A percentile compares a stretch with the other conserved stretches of the same genome.
Evolutionary conservation across 2,113 vertebrate genomes (phyloP).

Genomic region (Noturus placidus): DNA sequence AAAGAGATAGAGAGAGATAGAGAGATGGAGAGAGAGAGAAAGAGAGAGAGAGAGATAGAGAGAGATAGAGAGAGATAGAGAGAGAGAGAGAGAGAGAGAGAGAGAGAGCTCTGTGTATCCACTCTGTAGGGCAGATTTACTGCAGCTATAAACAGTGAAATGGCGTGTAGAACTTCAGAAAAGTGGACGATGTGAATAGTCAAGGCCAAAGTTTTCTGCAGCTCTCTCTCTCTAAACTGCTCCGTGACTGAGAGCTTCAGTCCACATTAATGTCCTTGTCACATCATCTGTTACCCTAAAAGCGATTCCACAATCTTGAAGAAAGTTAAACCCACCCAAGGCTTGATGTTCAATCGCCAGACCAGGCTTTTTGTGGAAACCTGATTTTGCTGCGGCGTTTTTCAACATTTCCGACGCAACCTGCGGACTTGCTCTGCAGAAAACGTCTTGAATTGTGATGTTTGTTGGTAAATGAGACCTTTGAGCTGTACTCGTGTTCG

Average conservation of each 20-base stretch:
- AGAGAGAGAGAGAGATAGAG: neutral
- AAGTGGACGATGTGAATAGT: neutral
- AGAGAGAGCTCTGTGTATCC: neutral
- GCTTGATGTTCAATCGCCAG: neutral
- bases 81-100: neutral
- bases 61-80: neutral
- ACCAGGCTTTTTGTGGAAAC: too few relatives aligned
- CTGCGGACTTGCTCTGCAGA: too few relatives aligned
- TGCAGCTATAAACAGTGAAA: neutral
- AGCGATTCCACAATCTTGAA: neutral
- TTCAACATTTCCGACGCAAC: too few relatives aligned
- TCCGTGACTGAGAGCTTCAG: neutral
- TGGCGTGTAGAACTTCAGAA: neutral
- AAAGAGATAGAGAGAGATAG: neutral
- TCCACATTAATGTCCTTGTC: neutral
- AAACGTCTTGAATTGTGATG: too few relatives aligned
- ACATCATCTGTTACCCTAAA: neutral
- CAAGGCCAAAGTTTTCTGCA: neutral
- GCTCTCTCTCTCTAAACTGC: constrained; percentile 4
- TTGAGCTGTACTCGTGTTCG: too few relatives aligned
- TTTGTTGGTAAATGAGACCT: too few relatives aligned
- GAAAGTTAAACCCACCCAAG: neutral
- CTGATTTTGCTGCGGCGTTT: too few relatives aligned
- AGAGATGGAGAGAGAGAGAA: neutral
- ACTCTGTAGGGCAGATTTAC: constrained; percentile 13